Percentiles rank a stretch among this genome's conserved stretches.
Evolutionary conservation across 2,888 invertebrate genomes (phyloP).

Genomic region (Podotricha telesiphe): DNA sequence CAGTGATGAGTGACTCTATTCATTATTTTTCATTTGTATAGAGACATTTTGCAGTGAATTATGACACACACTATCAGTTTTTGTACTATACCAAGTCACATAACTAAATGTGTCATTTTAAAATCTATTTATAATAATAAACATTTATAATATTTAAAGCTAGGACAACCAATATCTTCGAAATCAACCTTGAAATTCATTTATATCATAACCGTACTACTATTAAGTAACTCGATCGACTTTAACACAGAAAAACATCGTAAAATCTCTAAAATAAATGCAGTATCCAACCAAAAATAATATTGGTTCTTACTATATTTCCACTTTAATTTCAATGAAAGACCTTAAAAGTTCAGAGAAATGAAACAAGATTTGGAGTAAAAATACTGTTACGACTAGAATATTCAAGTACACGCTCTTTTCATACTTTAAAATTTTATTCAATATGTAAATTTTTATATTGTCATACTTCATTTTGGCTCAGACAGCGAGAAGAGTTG

Average conservation of each 20-base stretch:
- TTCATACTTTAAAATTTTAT: constrained; percentile 23
- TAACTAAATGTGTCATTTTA: too few species aligned
- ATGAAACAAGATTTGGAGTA: constrained; percentile 17
- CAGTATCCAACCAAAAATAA: background rate
- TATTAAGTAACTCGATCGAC: background rate
- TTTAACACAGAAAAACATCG: constrained; percentile 7
- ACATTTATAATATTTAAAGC: too few species aligned
- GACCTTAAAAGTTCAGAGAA: constrained; percentile 6
- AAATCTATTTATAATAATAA: too few species aligned
- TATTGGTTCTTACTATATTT: background rate
- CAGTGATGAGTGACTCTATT: too few species aligned
- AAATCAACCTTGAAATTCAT: background rate
- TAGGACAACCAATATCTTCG: too few species aligned
- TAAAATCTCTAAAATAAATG: constrained; percentile 7
- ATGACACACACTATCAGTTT: too few species aligned
- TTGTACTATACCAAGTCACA: too few species aligned
- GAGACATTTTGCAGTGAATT: too few species aligned
- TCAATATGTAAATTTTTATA: constrained; percentile 27
- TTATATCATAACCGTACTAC: background rate
- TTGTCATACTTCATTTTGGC: constrained; percentile 27
- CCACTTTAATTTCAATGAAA: background rate
- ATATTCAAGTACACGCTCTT: constrained; percentile 26
- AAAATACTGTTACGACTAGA: constrained; percentile 13
- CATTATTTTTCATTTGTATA: too few species aligned
- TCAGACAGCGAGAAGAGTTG: constrained; percentile 26